Base-by-base conservation (phyloP, 2,113 vertebrate species). In the Bombycilla garrulus region DNA sequence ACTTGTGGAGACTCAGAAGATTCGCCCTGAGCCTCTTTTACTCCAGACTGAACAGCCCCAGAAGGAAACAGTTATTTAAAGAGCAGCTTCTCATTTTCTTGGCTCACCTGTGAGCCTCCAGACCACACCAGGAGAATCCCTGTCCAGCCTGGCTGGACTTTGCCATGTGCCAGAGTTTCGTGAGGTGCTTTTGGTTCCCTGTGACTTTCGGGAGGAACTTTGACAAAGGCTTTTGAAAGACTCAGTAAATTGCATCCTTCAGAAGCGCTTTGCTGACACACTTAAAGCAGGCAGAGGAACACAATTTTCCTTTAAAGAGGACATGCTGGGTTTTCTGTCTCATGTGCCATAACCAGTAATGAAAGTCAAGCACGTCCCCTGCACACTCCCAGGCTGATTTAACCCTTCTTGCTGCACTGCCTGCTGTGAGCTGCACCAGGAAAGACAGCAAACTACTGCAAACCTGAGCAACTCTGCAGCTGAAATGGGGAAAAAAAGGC, bases 171-270 rank as follows among this genome's bases (percentile, higher is more conserved):
- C 17, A 3, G 56, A 60, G 13, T 28, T 79, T 21, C 4, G 0
- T 6, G 29, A 85, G 38, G 6, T 24, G 38, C 9, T 15, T 70
- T 42, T 5, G 4, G 42, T 42, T 79, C 70, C 47, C 79, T 13
- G 69, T 21, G 62, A 64, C 79, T 82, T 85, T 11, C 14, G 26
- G 6, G 53, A 92, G 54, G 44, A 93, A 88, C 66, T 82, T 86
- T 48, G 76, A 60, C 53, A 90, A 93, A 90, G 79, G 79, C 76
- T 94, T 94, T 76, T 95, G 86, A 95, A 95, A 90, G 88, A 85
- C 88, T 82, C 38, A 16, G 56, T 58, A 85, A 96, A 95, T 92
- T 92, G 61, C 81, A 82, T 71, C 82, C 67, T 86, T 86, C 86
- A 36, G 50, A 64, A 47, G 16, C 0, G 1, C 70, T 83, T 93